Evolutionary conservation across 2,888 invertebrate genomes (phyloP), one percentile per base, ranked within the genome.

Genomic region (Therioaphis trifolii): DNA sequence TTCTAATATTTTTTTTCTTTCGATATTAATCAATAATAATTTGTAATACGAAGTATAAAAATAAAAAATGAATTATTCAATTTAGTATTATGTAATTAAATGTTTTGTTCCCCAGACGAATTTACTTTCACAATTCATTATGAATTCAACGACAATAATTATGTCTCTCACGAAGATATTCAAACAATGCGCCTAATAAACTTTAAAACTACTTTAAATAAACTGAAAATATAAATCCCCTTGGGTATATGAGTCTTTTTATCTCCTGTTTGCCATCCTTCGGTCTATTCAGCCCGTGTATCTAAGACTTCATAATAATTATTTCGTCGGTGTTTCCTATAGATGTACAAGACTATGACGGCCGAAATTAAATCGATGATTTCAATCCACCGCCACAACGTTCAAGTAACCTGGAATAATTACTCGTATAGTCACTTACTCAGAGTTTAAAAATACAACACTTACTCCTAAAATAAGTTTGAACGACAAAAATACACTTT

Each of bases 151-250:
- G 61, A 27, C 18, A 61, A 46, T 75, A 43, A 61, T 46, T 43
- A 27, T 75, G 40, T 75, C 58, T 14, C n/a, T 75, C 61, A 2
- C 7, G 24, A 61, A 75, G 24, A 75, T 75, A 75, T 75, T 43
- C 61, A 61, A 75, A 75, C 43, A 61, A 75, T 75, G 61, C 29
- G 43, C 75, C 43, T 75, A 61, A 75, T 75, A 75, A 75, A 75
- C 61, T 75, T 75, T 61, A 46, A 61, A 27, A 27, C 24, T 75
- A 75, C 58, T 75, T 43, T 61, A 43, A 75, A 61, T 75, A 46
- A 75, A 75, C 43, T 75, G 58, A 61, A 43, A 40, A 24, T 61
- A 46, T 61, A 75, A 75, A 61, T 61, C 75, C 61, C 61, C 61
- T 74, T 21, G 55, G 55, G 35, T 40, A 74, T 55, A 27, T 71